A percentile compares a stretch with the other conserved stretches of the same genome.
phyloP scores from a whole-genome alignment of 2,888 invertebrate genomes.

The Netelia fuscicornis region DNA sequence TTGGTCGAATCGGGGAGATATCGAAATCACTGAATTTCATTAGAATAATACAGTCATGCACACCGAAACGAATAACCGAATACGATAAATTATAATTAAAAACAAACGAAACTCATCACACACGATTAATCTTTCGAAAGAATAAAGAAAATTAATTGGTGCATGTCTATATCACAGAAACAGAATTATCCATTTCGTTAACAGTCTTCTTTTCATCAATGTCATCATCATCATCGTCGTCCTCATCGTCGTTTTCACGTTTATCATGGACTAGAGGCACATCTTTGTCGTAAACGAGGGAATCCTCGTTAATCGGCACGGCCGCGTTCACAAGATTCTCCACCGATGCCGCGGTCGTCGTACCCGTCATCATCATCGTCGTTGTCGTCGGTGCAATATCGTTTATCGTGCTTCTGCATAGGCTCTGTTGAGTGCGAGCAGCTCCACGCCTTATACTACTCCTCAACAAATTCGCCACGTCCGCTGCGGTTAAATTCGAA shows the following conservation, averaged over 20 bases:
- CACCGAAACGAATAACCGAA: slow-evolving; percentile 26
- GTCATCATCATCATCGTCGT: slow-evolving; percentile 67
- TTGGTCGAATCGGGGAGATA: slow-evolving; percentile 2
- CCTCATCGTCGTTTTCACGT: slow-evolving; percentile 57
- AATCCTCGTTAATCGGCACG: slow-evolving; percentile 83
- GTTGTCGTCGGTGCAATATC: slow-evolving; percentile 26
- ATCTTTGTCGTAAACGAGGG: slow-evolving; percentile 78
- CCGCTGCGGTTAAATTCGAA: slow-evolving; percentile 86
- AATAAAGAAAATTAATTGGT: slow-evolving; percentile 57
- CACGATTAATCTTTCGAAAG: slow-evolving; percentile 27
- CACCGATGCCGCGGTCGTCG: slow-evolving; percentile 78
- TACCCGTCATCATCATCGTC: slow-evolving; percentile 18
- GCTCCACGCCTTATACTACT: slow-evolving; percentile 87
- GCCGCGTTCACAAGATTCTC: slow-evolving; percentile 83
- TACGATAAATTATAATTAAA: slow-evolving; percentile 53
- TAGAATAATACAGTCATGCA: slow-evolving; percentile 1
- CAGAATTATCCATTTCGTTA: slow-evolving; percentile 80
- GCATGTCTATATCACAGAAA: slow-evolving; percentile 84
- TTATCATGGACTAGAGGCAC: slow-evolving; percentile 78
- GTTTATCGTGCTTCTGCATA: slow-evolving; percentile 75
- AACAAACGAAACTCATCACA: slow-evolving; percentile 34
- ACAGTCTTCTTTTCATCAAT: slow-evolving; percentile 82
- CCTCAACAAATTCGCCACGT: slow-evolving; percentile 87
- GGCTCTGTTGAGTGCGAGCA: slow-evolving; percentile 79
- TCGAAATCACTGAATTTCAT: slow-evolving; percentile 44